Base-by-base conservation (phyloP, 64 coral and sea anemone species). In the Orbicella faveolata region DNA sequence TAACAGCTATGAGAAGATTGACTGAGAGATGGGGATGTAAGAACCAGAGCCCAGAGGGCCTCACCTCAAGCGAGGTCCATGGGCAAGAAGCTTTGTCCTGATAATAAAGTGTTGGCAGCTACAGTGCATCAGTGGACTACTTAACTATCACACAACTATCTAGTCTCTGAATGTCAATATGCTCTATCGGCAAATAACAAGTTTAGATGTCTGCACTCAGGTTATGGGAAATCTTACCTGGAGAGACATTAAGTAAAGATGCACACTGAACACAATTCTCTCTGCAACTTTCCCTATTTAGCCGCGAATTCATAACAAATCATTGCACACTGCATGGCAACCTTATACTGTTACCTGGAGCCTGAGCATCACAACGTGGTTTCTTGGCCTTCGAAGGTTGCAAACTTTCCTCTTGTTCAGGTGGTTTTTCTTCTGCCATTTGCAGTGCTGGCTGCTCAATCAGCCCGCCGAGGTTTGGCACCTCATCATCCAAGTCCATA, bases 401-500 rank as follows among this genome's bases (percentile, higher is more conserved):
- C 0, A 44, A 18, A 34, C 44, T 25, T 75, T 84, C 20, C 74
- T 36, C 79, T 41, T 53, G 52, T 63, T 84, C 79, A 64, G 48
- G 54, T 37, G 23, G 36, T 61, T 84, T 13, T 74, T 75, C 79
- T 36, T 83, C 68, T 35, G 30, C 9, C 10, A 54, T 52, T 73
- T 84, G 57, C 14, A 61, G 78, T 75, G 89, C 33, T 51, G 82
- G 82, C 68, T 85, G 82, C 65, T 85, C 82, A 52, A 85, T 85
- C 25, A 85, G 64, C 82, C 82, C 82, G 41, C 82, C 82, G 10
- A 85, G 64, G 36, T 39, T 85, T 85, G 82, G n/a, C 19, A 83
- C 85, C 54, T 96, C 94, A 25, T 96, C 95, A 87, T 96, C 95
- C 62, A 96, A 75, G 52, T 96, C 95, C 95, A 96, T 96, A 96